phyloP scores from a whole-genome alignment of 2,797 vertebrate genomes.

The Hyperoplus immaculatus region DNA sequence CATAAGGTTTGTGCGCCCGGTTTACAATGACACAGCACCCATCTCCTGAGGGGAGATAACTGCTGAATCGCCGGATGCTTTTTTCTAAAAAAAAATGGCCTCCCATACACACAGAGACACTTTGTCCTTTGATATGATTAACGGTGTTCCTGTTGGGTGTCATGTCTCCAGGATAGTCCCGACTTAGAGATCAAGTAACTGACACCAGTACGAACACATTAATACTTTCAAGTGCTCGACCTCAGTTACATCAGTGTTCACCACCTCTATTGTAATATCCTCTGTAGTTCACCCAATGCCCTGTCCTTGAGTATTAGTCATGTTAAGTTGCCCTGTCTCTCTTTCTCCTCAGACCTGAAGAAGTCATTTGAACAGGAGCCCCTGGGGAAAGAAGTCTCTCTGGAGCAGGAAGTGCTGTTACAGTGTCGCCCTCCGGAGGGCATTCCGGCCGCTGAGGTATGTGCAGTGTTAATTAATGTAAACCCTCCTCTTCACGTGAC shows the following conservation, averaged over 20 bases:
- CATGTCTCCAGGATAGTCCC: neutral
- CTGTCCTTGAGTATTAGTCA: neutral
- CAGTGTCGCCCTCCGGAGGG: slow-evolving; percentile 97
- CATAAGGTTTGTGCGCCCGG: neutral
- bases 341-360: slow-evolving; percentile 88
- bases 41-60: slow-evolving; percentile 29
- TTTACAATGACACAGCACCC: slow-evolving; percentile 30
- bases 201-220: neutral
- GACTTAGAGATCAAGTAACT: neutral
- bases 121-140: neutral
- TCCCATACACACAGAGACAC: slow-evolving; percentile 10
- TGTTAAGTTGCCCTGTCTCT: slow-evolving; percentile 4
- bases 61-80: slow-evolving; percentile 36
- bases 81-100: slow-evolving; percentile 14
- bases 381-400: slow-evolving; percentile 94
- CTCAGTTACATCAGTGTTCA: neutral
- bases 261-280: neutral
- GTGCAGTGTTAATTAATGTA: slow-evolving; percentile 4
- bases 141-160: neutral
- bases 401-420: slow-evolving; percentile 96
- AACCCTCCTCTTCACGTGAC: slow-evolving; percentile 40
- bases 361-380: slow-evolving; percentile 98
- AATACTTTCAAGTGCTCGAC: neutral
- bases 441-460: slow-evolving; percentile 94
- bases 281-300: slow-evolving; percentile 11